Evolutionary conservation across 2,888 invertebrate species (phyloP), one percentile per base, ranked within the genome.

Genomic region (Zygothrica quintamaculata): DNA sequence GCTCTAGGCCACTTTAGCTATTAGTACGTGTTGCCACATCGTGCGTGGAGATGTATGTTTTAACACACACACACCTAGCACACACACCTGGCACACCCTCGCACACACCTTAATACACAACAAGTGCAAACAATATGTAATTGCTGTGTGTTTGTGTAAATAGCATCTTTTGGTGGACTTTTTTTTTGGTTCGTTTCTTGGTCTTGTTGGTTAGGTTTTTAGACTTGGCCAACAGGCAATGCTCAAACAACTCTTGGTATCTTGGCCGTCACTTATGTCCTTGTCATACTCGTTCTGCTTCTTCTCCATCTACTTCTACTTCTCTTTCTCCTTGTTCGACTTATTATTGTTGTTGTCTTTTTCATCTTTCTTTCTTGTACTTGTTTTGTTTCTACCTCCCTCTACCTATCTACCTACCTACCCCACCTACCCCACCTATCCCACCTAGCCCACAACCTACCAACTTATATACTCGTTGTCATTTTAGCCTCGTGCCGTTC

Each of bases 181-280:
- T 22, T n/a, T 1, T 22, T 5, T 22, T 22, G 18, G 18, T 22
- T 5, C 5, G 3, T 2, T 2, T 22, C 18, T 22, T 5, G 18
- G 25, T 25, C 15, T 22, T n/a, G 7, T n/a, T 29, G 9, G 29
- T 29, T 7, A 5, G 29, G 26, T 18, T 29, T n/a, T 29, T 9
- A 29, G 29, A 11, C 40, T 29, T 6, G 5, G n/a, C 16, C 22
- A 31, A 18, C 8, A n/a, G 65, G 72, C 60, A 59, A 37, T 51
- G 53, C 58, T 60, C 69, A 67, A 71, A 69, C 73, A 73, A 68
- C 55, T 60, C 74, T 57, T 52, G 61, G 69, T 60, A 73, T 65
- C 73, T 73, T 73, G 69, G 69, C 60, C 55, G 74, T 46, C 80
- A 68, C 84, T 80, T 80, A 74, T 84, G 74, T 74, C 69, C 72